These are phyloP conservation scores for Silurus lanzhouensis DNA, from an alignment of 2,797 vertebrate genomes.

Conservation along the genomic window DNA sequence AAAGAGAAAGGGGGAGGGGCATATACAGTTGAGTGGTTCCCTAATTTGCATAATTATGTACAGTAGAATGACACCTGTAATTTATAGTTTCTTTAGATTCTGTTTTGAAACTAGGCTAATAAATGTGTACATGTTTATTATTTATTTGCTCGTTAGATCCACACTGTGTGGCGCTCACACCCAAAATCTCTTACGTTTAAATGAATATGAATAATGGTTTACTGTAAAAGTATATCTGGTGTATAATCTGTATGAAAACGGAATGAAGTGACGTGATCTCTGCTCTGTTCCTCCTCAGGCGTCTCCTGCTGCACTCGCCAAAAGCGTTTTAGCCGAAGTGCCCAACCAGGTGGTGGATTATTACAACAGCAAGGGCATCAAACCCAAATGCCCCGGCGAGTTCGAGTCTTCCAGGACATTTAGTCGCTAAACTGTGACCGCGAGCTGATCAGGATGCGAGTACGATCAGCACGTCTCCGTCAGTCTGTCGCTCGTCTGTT, in stretches of 20 bases:
- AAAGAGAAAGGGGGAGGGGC: neutral
- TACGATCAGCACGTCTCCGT: slow-evolving; percentile 74
- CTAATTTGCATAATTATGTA: neutral
- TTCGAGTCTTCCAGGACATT: slow-evolving; percentile 92
- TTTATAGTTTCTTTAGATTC: neutral
- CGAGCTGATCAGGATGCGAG: slow-evolving; percentile 31
- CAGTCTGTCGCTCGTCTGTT: slow-evolving; percentile 63
- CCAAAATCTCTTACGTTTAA: no score
- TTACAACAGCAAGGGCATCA: slow-evolving; percentile 96
- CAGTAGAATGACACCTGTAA: no score
- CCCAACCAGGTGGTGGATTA: slow-evolving; percentile 98
- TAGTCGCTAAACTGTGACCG: slow-evolving; percentile 76
- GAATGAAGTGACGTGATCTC: neutral
- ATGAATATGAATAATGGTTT: neutral
- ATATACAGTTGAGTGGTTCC: neutral
- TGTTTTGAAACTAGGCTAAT: neutral
- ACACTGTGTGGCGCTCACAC: no score
- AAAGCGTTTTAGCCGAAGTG: slow-evolving; percentile 94
- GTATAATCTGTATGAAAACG: neutral
- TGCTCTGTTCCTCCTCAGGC: slow-evolving; percentile 74
- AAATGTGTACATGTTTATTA: neutral
- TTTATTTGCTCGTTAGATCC: neutral
- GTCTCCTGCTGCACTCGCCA: slow-evolving; percentile 92
- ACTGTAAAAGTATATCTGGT: neutral
- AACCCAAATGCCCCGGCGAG: slow-evolving; percentile 89